Percentiles rank a stretch among this genome's conserved stretches.
Evolutionary conservation across 2,888 invertebrate genomes (phyloP).

Genomic region (Caenorhabditis imperialis): DNA sequence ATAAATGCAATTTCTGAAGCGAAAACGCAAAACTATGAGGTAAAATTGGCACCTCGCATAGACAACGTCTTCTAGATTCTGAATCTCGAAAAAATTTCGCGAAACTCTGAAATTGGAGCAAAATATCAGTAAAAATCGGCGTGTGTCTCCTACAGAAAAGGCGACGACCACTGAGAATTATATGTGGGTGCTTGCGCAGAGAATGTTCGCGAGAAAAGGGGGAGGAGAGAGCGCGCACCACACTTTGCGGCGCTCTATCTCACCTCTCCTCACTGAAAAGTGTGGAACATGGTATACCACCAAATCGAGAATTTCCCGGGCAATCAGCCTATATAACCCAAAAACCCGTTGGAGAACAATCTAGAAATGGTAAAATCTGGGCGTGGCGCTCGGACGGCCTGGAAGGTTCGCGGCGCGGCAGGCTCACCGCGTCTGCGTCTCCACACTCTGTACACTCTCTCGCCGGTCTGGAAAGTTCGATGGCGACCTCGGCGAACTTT

Average conservation of each 20-base stretch:
- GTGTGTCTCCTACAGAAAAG: conserved; percentile 24
- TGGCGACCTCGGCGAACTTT: conserved; percentile 3
- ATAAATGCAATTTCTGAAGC: too few species aligned
- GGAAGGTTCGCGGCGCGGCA: conserved; percentile 34
- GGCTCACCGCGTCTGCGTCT: conserved; percentile 34
- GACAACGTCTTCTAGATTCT: not conserved
- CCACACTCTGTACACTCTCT: not conserved
- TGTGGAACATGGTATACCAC: not conserved
- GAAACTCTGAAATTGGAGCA: conserved; percentile 21
- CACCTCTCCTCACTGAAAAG: too few species aligned
- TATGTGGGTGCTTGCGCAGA: conserved; percentile 43
- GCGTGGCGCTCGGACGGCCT: conserved; percentile 24
- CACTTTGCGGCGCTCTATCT: conserved; percentile 1
- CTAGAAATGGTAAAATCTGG: conserved; percentile 8
- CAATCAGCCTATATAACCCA: not conserved
- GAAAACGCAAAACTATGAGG: too few species aligned
- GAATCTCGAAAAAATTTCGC: not conserved
- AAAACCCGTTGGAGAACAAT: too few species aligned
- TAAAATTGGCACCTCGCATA: too few species aligned
- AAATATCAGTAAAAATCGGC: conserved; percentile 16
- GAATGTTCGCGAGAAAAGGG: conserved; percentile 55
- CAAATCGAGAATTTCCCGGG: not conserved
- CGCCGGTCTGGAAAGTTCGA: conserved; percentile 20
- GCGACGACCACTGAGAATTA: conserved; percentile 15
- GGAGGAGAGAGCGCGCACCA: conserved; percentile 57